Conservation (phyloP, 2,113 vertebrate species). For the Corythornis vintsioides region DNA sequence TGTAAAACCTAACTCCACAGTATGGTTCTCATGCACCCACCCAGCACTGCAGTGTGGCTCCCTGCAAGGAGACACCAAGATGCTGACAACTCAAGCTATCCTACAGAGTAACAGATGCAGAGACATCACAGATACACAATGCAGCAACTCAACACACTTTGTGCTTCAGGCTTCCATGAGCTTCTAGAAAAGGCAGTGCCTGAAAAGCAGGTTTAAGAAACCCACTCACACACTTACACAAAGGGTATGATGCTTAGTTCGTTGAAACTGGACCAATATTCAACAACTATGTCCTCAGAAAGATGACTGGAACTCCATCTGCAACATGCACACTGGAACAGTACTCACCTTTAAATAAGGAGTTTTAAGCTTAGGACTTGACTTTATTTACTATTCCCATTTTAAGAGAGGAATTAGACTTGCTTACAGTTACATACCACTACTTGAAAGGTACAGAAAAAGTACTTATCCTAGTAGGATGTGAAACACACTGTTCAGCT, state of each 20-base stretch:
- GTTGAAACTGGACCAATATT: background rate
- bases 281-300: accelerated
- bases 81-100: background rate
- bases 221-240: accelerated
- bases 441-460: background rate
- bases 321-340: accelerated
- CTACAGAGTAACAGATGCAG: accelerated
- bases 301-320: background rate
- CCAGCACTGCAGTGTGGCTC: background rate
- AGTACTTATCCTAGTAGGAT: background rate
- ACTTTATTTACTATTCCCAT: background rate
- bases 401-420: background rate
- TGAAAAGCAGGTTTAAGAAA: background rate
- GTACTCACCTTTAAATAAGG: too few species aligned
- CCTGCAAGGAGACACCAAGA: background rate
- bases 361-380: too few species aligned
- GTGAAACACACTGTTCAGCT: background rate
- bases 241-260: accelerated
- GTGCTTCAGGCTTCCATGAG: background rate
- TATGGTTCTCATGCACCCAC: accelerated
- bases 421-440: accelerated
- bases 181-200: accelerated
- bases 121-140: accelerated
- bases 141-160: background rate
- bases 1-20: background rate